These are phyloP conservation scores for Lucilia cuprina DNA, from an alignment of 1,140 invertebrate species.

Conservation along the genomic window DNA sequence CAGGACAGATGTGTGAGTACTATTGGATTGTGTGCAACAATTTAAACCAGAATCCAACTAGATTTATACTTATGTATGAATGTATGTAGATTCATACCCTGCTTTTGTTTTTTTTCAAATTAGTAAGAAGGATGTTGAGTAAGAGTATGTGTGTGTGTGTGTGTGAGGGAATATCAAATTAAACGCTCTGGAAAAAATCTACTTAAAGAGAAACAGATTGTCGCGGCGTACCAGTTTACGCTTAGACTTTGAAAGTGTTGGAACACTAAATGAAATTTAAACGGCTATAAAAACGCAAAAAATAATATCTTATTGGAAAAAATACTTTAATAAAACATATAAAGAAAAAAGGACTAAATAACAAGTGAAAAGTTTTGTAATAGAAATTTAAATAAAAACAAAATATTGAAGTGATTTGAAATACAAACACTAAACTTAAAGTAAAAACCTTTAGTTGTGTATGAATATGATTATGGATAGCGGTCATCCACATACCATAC, in stretches of 20 bases:
- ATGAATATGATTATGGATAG: slow-evolving; percentile 62
- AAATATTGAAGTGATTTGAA: neutral
- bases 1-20: slow-evolving; percentile 60
- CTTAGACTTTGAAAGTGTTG: slow-evolving; percentile 52
- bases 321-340: neutral
- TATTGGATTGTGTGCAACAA: slow-evolving; percentile 57
- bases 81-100: neutral
- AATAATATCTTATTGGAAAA: slow-evolving; percentile 1
- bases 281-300: neutral
- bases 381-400: neutral
- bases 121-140: neutral
- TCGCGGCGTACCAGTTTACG: slow-evolving; percentile 56
- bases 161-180: neutral
- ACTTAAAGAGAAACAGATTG: slow-evolving; percentile 63
- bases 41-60: slow-evolving; percentile 57
- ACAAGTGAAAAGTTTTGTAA: neutral
- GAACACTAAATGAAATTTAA: slow-evolving; percentile 19
- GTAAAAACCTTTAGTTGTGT: too few relatives aligned
- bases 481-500: slow-evolving; percentile 15
- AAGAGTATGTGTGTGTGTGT: neutral
- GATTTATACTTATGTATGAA: slow-evolving; percentile 36
- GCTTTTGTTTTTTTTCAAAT: neutral
- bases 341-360: neutral
- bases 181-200: slow-evolving; percentile 46
- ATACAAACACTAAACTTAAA: neutral